These are phyloP conservation scores for Formica aserva DNA, from an alignment of 2,888 invertebrate species.

Conservation along the genomic window DNA sequence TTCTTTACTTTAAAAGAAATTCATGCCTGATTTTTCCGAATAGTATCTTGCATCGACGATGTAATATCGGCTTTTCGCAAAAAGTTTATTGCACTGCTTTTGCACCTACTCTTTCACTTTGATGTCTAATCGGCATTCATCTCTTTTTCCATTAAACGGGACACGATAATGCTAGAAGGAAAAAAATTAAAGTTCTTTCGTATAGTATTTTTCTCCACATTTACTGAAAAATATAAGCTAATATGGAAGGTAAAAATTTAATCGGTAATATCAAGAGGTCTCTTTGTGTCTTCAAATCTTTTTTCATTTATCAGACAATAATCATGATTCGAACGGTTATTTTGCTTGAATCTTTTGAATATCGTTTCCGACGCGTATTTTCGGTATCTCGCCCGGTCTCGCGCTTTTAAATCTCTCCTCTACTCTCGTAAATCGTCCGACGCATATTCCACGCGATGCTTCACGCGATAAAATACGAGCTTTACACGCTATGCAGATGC, in stretches of 20 bases:
- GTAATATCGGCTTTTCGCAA: conserved; percentile 4
- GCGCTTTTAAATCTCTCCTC: conserved; percentile 63
- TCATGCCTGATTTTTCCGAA: conserved; percentile 1
- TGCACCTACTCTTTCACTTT: background rate
- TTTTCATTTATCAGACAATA: background rate
- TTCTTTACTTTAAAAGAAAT: conserved; percentile 26
- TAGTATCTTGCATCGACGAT: background rate
- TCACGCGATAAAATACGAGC: conserved; percentile 69
- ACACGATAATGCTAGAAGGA: background rate
- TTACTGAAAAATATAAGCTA: background rate
- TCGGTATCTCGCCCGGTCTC: conserved; percentile 7
- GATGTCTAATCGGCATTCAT: background rate
- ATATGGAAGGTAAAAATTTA: background rate
- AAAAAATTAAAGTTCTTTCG: background rate
- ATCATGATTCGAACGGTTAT: conserved; percentile 29
- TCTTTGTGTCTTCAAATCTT: background rate
- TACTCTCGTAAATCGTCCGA: conserved; percentile 65
- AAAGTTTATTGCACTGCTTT: background rate
- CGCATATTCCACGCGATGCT: conserved; percentile 57
- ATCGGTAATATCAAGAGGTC: background rate
- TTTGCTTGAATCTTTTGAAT: conserved; percentile 30
- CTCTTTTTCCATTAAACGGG: background rate
- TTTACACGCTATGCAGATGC: conserved; percentile 50
- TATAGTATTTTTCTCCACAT: background rate
- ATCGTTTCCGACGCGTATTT: background rate